Evolutionary conservation across 2,113 vertebrate genomes (phyloP).

Genomic region (Origma solitaria): DNA sequence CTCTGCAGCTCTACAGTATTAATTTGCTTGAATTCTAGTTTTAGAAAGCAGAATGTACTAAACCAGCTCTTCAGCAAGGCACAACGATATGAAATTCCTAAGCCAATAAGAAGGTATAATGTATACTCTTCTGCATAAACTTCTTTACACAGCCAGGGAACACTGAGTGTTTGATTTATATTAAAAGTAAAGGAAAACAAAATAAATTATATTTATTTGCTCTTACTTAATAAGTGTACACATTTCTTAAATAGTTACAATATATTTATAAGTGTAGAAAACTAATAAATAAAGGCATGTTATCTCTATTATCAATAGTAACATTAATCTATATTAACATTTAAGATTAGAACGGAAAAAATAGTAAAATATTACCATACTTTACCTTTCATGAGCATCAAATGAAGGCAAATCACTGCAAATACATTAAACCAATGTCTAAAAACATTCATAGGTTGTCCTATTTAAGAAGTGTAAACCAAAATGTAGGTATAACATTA

Average conservation of each 20-base stretch:
- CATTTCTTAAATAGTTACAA: neutral
- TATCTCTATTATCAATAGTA: neutral
- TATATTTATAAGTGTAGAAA: neutral
- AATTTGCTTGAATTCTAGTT: neutral
- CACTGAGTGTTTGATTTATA: neutral
- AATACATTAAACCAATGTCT: neutral
- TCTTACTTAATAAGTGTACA: neutral
- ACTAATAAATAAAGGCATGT: neutral
- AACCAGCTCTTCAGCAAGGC: neutral
- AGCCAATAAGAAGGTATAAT: neutral
- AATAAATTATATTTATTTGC: neutral
- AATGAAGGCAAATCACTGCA: neutral
- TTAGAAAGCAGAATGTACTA: neutral
- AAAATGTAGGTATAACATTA: neutral
- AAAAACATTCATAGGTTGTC: neutral
- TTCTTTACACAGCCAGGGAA: neutral
- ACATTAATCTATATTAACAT: neutral
- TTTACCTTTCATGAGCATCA: constrained; percentile 58
- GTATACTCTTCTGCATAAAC: neutral
- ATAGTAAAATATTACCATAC: neutral
- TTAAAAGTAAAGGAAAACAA: neutral
- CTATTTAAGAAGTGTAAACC: neutral
- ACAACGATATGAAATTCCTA: neutral
- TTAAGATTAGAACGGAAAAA: neutral
- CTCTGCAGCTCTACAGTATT: neutral